phyloP scores from a whole-genome alignment of 2,113 vertebrate genomes.

The Tachycineta bicolor region DNA sequence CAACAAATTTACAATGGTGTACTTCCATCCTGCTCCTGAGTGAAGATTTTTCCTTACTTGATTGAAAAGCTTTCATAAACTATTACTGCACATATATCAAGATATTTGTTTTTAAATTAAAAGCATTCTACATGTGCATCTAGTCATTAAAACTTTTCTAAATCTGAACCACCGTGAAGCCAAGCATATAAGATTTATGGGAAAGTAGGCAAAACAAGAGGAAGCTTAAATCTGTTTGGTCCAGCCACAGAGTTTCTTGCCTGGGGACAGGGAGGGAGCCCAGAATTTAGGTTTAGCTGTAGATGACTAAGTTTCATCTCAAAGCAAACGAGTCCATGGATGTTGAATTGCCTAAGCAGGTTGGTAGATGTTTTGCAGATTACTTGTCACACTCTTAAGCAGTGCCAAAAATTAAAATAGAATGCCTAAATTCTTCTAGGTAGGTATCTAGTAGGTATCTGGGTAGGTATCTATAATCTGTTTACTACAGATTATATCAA shows the following conservation, averaged over 20 bases:
- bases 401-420: background rate
- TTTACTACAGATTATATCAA: background rate
- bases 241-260: background rate
- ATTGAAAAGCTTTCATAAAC: background rate
- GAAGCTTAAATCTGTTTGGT: background rate
- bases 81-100: background rate
- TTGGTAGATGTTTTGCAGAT: background rate
- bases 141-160: background rate
- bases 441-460: background rate
- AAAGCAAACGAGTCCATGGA: background rate
- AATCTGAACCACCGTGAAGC: background rate
- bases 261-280: background rate
- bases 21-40: background rate
- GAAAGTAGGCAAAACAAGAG: background rate
- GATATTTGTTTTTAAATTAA: conserved; percentile 2
- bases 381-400: background rate
- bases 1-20: background rate
- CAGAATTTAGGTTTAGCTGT: background rate
- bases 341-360: background rate
- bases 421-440: background rate
- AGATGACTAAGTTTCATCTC: background rate
- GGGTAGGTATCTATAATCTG: background rate
- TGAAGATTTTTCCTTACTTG: background rate
- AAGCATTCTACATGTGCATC: background rate
- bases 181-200: background rate